A percentile compares a stretch with the other conserved stretches of the same genome.
Evolutionary conservation across 2,888 invertebrate genomes (phyloP).

Genomic region (Orthosia gracilis): DNA sequence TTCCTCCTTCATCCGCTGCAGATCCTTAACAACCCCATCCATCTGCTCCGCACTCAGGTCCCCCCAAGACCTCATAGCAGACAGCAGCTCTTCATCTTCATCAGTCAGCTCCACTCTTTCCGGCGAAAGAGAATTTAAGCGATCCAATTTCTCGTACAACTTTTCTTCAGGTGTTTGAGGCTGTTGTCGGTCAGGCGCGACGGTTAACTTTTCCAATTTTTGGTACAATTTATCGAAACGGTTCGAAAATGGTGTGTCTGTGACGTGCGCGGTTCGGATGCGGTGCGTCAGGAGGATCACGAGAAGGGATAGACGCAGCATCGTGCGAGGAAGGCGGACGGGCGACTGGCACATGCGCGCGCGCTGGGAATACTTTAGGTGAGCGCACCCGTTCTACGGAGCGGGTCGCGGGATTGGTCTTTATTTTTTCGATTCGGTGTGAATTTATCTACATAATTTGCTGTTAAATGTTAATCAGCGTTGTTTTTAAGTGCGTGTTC

Average conservation of each 20-base stretch:
- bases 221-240: slow-evolving; percentile 80
- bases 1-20: slow-evolving; percentile 78
- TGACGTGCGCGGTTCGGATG: slow-evolving; percentile 80
- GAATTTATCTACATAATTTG: slow-evolving; percentile 31
- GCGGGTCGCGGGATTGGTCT: slow-evolving; percentile 38
- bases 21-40: slow-evolving; percentile 79
- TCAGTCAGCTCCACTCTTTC: slow-evolving; percentile 76
- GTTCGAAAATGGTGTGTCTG: slow-evolving; percentile 80
- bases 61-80: slow-evolving; percentile 83
- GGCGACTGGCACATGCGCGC: slow-evolving; percentile 74
- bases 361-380: slow-evolving; percentile 57
- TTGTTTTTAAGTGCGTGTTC: slow-evolving; percentile 4
- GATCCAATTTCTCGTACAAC: slow-evolving; percentile 81
- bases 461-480: slow-evolving; percentile 4
- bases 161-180: slow-evolving; percentile 69
- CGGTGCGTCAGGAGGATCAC: slow-evolving; percentile 77
- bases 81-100: slow-evolving; percentile 83
- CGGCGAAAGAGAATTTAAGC: slow-evolving; percentile 78
- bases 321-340: slow-evolving; percentile 77
- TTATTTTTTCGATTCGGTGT: slow-evolving; percentile 41
- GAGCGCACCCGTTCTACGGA: slow-evolving; percentile 51
- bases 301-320: slow-evolving; percentile 80
- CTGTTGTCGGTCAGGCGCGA: slow-evolving; percentile 69
- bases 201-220: slow-evolving; percentile 81
- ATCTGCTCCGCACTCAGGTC: slow-evolving; percentile 80